Evolutionary conservation across 2,888 invertebrate species (phyloP), one percentile per base, ranked within the genome.

Genomic region (Platycnemis pennipes): DNA sequence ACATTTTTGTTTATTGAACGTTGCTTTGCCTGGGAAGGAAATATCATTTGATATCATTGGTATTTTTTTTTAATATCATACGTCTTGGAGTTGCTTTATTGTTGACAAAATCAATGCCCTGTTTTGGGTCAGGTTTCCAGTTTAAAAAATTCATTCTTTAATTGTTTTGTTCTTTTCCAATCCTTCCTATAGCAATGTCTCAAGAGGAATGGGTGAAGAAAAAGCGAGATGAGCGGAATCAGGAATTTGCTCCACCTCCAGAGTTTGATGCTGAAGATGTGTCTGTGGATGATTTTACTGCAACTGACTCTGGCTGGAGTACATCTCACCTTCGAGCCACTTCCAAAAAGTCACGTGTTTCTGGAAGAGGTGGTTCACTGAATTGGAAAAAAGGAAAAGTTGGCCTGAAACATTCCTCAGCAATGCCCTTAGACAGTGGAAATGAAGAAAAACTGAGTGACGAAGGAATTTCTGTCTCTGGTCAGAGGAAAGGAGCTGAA

Each of bases 181-280:
- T 94, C 7, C 94, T 69, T 56, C 56, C 95, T 95, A 44, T 94
- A 96, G 97, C 97, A 96, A 97, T 98, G 97, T 97, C 97, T 0
- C 98, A 98, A 96, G 98, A 98, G 96, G 98, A 98, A 96, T 98
- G 98, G 97, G 97, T 98, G 13, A 97, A 98, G 95, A 98, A 98
- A 95, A 97, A 98, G 96, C 97, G 99, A 95, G 96, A 97, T 94
- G 98, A 98, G 96, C 97, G 99, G 95, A 96, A 97, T 45, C 96
- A 97, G 0, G 98, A 99, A 96, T 99, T 99, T 96, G 99, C 98
- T 0, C 99, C 99, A 7, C 97, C 97, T 0, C 94, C 85, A 26
- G 44, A 94, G 26, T 94, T 91, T n/a, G 94, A 95, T 95, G 49
- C 77, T 4, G 49, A 95, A 95, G 91, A 37, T 94, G 95, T 96